phyloP scores from a whole-genome alignment of 1,140 invertebrate species.

The Aradophagus sp. region DNA sequence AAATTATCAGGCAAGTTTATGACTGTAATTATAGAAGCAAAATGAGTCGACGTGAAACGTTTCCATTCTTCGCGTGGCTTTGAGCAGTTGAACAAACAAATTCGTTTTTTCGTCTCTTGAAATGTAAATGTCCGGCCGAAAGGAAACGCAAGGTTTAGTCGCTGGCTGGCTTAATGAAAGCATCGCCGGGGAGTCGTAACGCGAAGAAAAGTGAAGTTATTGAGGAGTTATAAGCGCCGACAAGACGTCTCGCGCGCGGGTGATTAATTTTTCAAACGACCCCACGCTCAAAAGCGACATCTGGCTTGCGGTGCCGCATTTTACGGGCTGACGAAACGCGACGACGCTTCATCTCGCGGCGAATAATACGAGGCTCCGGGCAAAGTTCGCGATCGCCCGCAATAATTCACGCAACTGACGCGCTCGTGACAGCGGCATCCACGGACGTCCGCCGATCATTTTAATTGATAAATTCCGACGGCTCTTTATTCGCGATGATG shows the following conservation, averaged over 20 bases:
- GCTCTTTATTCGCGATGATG: slow-evolving; percentile 13
- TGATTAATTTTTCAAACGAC: slow-evolving; percentile 44
- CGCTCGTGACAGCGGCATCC: slow-evolving; percentile 40
- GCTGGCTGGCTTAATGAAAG: too few relatives aligned
- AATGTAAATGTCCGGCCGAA: too few relatives aligned
- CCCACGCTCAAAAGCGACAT: slow-evolving; percentile 33
- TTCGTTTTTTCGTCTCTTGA: too few relatives aligned
- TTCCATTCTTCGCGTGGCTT: too few relatives aligned
- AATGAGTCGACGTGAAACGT: too few relatives aligned
- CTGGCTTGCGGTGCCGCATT: slow-evolving; percentile 35
- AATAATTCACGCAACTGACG: slow-evolving; percentile 39
- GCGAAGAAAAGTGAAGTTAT: slow-evolving; percentile 14
- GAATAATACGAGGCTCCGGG: slow-evolving; percentile 46
- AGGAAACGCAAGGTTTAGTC: not conserved
- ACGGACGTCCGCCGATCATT: slow-evolving; percentile 31
- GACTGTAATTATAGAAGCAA: too few relatives aligned
- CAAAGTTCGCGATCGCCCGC: slow-evolving; percentile 43
- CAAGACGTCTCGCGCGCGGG: slow-evolving; percentile 12
- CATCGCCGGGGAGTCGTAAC: not conserved
- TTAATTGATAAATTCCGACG: slow-evolving; percentile 49
- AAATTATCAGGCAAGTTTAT: too few relatives aligned
- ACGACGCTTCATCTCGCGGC: slow-evolving; percentile 27
- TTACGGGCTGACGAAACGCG: slow-evolving; percentile 48
- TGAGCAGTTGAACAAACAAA: too few relatives aligned
- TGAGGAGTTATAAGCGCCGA: slow-evolving; percentile 11